phyloP scores from a whole-genome alignment of 2,888 invertebrate species.

The Lithophane socia region DNA sequence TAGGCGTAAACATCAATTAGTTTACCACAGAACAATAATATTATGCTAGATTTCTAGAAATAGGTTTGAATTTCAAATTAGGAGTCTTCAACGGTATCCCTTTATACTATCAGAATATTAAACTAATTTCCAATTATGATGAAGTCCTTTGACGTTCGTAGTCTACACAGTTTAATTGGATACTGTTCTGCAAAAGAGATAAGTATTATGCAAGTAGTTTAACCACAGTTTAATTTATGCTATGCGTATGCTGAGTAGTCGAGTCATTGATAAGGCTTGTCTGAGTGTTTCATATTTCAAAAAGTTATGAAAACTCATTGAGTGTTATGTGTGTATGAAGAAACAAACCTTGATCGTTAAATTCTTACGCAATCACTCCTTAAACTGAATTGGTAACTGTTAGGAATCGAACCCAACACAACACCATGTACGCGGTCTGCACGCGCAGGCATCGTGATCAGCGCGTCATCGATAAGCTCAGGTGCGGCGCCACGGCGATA shows the following conservation, averaged over 20 bases:
- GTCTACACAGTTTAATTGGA: constrained; percentile 41
- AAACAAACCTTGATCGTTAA: too few relatives aligned
- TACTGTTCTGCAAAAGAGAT: constrained; percentile 6
- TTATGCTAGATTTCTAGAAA: constrained; percentile 30
- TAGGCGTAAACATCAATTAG: constrained; percentile 24
- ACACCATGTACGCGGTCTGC: too few relatives aligned
- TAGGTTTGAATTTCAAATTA: constrained; percentile 57
- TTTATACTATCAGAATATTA: constrained; percentile 36
- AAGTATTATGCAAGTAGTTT: neutral
- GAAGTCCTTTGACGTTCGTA: constrained; percentile 34
- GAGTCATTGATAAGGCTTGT: neutral
- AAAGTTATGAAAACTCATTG: too few relatives aligned
- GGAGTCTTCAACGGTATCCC: constrained; percentile 16
- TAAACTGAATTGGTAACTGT: too few relatives aligned
- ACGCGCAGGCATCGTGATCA: too few relatives aligned
- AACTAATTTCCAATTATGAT: constrained; percentile 44
- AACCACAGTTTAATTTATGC: constrained; percentile 4
- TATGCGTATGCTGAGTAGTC: neutral
- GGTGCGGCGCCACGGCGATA: too few relatives aligned
- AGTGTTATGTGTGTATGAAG: neutral
- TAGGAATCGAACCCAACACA: too few relatives aligned
- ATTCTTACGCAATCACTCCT: too few relatives aligned
- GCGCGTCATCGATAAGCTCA: too few relatives aligned
- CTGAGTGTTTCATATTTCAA: neutral
- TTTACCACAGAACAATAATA: constrained; percentile 28